A percentile compares a stretch with the other conserved stretches of the same genome.
Conservation (phyloP, 2,113 vertebrate species). For the Pteropus alecto region DNA sequence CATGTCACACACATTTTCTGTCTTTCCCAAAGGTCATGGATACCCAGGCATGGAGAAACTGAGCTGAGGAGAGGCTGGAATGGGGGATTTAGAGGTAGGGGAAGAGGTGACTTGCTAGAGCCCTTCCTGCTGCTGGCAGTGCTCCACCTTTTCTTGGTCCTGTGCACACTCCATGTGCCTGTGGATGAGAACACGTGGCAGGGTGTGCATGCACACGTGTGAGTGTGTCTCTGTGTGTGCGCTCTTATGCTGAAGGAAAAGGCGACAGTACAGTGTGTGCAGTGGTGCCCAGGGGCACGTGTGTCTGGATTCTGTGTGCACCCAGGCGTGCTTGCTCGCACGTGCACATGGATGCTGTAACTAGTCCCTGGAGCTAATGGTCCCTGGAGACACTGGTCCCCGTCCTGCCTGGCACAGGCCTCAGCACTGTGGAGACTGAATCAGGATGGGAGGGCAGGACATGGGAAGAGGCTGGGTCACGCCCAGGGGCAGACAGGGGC, state of each 20-base stretch:
- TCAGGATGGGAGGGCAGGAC: neutral
- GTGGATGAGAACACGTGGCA: conserved; percentile 67
- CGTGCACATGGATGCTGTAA: neutral
- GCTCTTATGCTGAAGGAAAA: conserved; percentile 16
- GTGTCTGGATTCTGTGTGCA: conserved; percentile 47
- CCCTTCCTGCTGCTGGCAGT: conserved; percentile 52
- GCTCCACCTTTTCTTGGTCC: conserved; percentile 56
- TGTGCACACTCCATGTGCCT: conserved; percentile 58
- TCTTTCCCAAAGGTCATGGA: neutral
- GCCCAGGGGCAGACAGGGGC: neutral
- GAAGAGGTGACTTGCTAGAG: conserved; percentile 20
- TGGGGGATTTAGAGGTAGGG: neutral
- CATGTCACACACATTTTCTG: neutral
- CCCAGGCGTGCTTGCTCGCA: conserved; percentile 18
- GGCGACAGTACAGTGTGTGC: conserved; percentile 29
- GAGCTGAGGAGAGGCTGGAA: neutral
- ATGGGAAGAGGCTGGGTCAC: neutral
- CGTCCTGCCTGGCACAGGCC: neutral
- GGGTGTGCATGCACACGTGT: conserved; percentile 38
- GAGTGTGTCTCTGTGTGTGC: neutral
- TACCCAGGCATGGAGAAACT: neutral
- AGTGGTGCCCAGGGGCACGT: conserved; percentile 44
- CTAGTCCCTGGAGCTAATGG: neutral
- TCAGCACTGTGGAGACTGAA: neutral
- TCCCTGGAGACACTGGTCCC: neutral